These are phyloP conservation scores for Pachymerium ferrugineum DNA, from an alignment of 2,888 invertebrate genomes.

Conservation along the genomic window DNA sequence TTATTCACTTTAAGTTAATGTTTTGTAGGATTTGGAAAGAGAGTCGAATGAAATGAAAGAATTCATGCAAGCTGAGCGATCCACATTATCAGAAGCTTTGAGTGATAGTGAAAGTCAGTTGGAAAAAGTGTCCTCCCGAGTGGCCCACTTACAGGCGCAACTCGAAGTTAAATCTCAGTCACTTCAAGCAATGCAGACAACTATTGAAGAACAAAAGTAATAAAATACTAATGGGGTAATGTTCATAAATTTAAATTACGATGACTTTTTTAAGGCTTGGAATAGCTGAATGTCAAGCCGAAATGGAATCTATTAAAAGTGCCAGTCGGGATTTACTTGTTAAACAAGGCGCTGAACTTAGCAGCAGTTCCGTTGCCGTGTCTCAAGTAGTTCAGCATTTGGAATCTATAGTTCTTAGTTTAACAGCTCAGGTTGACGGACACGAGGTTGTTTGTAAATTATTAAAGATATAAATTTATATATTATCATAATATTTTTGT, in stretches of 20 bases:
- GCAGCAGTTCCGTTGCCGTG: conserved; percentile 59
- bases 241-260: not conserved
- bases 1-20: not conserved
- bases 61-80: conserved; percentile 79
- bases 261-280: not conserved
- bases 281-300: not conserved
- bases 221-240: not conserved
- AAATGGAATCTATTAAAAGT: conserved; percentile 1
- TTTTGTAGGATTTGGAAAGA: conserved; percentile 66
- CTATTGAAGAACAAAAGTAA: not conserved
- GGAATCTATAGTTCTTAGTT: not conserved
- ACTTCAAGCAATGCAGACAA: not conserved
- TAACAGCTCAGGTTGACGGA: not conserved
- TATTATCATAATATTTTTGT: not conserved
- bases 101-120: conserved; percentile 69
- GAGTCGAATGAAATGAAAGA: conserved; percentile 80
- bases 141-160: not conserved
- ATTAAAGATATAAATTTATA: not conserved
- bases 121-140: not conserved
- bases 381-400: conserved; percentile 35
- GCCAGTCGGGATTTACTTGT: conserved; percentile 55
- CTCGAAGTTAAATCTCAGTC: conserved; percentile 27
- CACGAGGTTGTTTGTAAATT: not conserved
- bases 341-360: conserved; percentile 64
- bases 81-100: conserved; percentile 69